Evolutionary conservation across 1,140 invertebrate species (phyloP), one percentile per base, ranked within the genome.

Genomic region (Drosophila santomea): DNA sequence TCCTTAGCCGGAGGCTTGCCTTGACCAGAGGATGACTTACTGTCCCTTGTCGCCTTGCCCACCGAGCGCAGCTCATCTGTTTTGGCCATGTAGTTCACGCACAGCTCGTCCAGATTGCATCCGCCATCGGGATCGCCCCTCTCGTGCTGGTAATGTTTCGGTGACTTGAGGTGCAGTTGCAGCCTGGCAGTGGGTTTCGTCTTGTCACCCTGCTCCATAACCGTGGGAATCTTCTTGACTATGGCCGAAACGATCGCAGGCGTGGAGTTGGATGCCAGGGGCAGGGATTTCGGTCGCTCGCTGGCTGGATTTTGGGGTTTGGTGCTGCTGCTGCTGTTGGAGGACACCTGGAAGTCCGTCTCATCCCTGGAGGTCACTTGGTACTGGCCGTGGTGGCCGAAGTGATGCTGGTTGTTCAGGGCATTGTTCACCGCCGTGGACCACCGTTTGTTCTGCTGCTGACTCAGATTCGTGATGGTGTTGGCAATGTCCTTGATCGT

Each of bases 81-180:
- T 7, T 91, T 90, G 62, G 94, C 93, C 28, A 92, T 78, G 45
- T 93, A 91, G 83, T 94, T 94, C 12, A 83, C 92, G 6, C 91
- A 92, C 45, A 94, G 93, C 80, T 95, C 94, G 89, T 96, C 96
- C 54, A 95, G 92, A 41, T 96, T 96, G 76, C 95, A 96, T 14
- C 93, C 94, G 8, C 96, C 96, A 86, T 97, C 97, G 11, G 97
- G 96, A 92, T 97, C 96, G n/a, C 96, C 96, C 32, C 96, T 93
- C 56, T 94, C 95, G 39, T 90, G 90, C 17, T 90, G 80, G 17
- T 91, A 86, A 4, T 90, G 67, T 38, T 91, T 74, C 7, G 80
- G 63, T 15, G 82, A 79, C 48, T 91, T 91, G 20, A 90, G 45
- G 12, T 90, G 89, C 44, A 91, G 23, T 44, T 91, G 81, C 35